phyloP scores from a whole-genome alignment of 2,888 invertebrate genomes.

The Lochmaea crataegi region DNA sequence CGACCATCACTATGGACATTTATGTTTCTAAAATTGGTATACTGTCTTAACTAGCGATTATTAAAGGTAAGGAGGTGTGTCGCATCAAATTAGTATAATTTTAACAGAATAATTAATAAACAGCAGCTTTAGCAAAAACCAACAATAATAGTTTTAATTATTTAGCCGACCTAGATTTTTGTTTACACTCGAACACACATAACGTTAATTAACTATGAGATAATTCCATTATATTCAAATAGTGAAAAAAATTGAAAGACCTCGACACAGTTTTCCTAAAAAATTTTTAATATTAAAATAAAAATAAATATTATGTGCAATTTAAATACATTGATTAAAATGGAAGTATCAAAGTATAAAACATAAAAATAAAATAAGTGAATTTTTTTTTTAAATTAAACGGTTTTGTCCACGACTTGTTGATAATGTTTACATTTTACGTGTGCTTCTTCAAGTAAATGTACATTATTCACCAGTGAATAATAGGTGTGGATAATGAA shows the following conservation, averaged over 20 bases:
- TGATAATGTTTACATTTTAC: too few species aligned
- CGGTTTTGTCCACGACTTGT: too few species aligned
- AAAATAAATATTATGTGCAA: slow-evolving; percentile 13
- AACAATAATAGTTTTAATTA: slow-evolving; percentile 34
- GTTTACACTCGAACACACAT: slow-evolving; percentile 38
- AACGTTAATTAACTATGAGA: slow-evolving; percentile 40
- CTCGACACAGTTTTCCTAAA: slow-evolving; percentile 38
- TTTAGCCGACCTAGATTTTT: slow-evolving; percentile 40
- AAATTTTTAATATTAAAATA: slow-evolving; percentile 29
- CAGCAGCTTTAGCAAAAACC: slow-evolving; percentile 24
- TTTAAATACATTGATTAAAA: not conserved
- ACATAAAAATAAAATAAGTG: not conserved
- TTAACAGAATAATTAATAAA: slow-evolving; percentile 22
- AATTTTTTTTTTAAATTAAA: too few species aligned
- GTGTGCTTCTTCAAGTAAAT: too few species aligned
- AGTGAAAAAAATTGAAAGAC: slow-evolving; percentile 32
- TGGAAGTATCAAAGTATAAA: not conserved
- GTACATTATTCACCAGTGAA: too few species aligned
- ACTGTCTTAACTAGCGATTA: not conserved
- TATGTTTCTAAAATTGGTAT: not conserved
- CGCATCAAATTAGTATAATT: slow-evolving; percentile 10
- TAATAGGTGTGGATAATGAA: too few species aligned
- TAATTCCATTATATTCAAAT: slow-evolving; percentile 43
- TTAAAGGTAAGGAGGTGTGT: not conserved
- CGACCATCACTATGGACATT: not conserved